phyloP scores from a whole-genome alignment of 1,140 invertebrate genomes.

The Macrostomum lignano region DNA sequence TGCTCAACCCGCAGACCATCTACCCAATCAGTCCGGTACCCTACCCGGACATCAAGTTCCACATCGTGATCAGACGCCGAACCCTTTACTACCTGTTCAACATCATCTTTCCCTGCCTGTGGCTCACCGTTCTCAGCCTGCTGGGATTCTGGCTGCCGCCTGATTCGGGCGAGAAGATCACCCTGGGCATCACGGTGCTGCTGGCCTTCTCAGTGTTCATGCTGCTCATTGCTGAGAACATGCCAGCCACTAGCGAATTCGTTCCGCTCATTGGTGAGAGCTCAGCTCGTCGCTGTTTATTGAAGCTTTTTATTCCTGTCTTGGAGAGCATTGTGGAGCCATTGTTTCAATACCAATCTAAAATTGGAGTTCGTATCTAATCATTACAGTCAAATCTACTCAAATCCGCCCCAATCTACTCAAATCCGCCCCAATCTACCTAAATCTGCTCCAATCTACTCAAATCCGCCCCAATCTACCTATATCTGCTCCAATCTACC shows the following conservation, averaged over 20 bases:
- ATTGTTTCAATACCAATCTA: conserved; percentile 3
- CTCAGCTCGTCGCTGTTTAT: neutral
- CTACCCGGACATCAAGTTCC: conserved; percentile 34
- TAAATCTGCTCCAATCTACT: too few species aligned
- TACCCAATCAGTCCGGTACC: conserved; percentile 18
- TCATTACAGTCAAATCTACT: too few species aligned
- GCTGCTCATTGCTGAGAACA: conserved; percentile 34
- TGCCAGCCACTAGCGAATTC: conserved; percentile 35
- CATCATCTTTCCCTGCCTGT: conserved; percentile 35
- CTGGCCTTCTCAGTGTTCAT: conserved; percentile 37
- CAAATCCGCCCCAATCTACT: too few species aligned
- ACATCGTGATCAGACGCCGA: conserved; percentile 58
- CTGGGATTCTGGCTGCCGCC: conserved; percentile 35
- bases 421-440: too few species aligned
- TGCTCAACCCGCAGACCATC: conserved; percentile 13
- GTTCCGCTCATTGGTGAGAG: conserved; percentile 33
- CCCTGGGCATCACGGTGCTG: conserved; percentile 36
- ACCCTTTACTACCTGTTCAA: conserved; percentile 55
- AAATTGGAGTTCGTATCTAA: neutral
- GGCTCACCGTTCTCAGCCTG: conserved; percentile 33
- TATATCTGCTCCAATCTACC: too few species aligned
- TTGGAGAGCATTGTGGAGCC: neutral
- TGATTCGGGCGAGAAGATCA: conserved; percentile 35
- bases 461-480: too few species aligned
- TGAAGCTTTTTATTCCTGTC: neutral